A percentile compares a stretch with the other conserved stretches of the same genome.
Conservation (phyloP, 2,797 vertebrate genomes). For the Furcifer pardalis region DNA sequence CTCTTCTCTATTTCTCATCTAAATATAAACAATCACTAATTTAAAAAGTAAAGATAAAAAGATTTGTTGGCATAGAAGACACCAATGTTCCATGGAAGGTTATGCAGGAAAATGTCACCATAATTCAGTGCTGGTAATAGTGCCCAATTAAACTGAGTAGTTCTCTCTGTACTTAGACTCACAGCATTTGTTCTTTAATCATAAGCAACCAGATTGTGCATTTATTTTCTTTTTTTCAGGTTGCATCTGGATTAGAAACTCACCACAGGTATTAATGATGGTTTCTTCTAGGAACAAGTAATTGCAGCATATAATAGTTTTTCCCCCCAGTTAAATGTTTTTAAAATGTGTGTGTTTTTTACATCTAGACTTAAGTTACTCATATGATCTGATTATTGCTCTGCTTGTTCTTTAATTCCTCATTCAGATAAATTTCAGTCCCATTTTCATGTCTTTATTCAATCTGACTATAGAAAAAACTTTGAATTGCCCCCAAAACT, state of each 20-base stretch:
- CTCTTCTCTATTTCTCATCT: not conserved
- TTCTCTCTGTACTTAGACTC: not conserved
- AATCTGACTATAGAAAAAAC: not conserved
- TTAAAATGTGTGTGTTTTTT: slow-evolving; percentile 49
- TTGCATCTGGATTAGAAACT: slow-evolving; percentile 28
- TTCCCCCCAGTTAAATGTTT: slow-evolving; percentile 44
- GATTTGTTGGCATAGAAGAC: not conserved
- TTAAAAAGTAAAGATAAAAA: not conserved
- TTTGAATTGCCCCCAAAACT: not conserved
- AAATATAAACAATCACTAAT: not conserved
- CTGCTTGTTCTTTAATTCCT: slow-evolving; percentile 38
- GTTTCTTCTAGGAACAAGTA: slow-evolving; percentile 44
- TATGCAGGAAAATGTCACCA: not conserved
- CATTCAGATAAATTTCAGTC: slow-evolving; percentile 32
- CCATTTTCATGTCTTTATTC: not conserved
- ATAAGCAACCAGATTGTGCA: slow-evolving; percentile 15
- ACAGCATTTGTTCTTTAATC: not conserved
- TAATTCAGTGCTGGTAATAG: not conserved
- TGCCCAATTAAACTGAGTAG: not conserved
- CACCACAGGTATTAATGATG: slow-evolving; percentile 16
- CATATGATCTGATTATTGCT: slow-evolving; percentile 48
- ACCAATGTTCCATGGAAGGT: not conserved
- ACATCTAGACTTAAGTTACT: slow-evolving; percentile 34
- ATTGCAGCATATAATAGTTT: slow-evolving; percentile 57
- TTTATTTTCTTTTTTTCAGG: slow-evolving; percentile 21